Conservation (phyloP, 2,888 invertebrate genomes). For the Lomographa bimaculata region DNA sequence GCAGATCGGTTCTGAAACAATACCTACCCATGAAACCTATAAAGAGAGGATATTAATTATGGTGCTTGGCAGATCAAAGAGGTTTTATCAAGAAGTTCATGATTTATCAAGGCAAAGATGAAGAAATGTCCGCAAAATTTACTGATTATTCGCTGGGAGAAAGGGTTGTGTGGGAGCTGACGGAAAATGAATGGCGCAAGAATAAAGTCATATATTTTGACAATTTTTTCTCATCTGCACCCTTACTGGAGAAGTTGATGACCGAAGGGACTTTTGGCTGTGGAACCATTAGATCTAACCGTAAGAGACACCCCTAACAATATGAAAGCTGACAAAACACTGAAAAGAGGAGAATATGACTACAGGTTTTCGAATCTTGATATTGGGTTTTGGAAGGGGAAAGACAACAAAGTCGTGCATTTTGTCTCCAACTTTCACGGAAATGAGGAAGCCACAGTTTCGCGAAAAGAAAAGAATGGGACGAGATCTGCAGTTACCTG, state of each 20-base stretch:
- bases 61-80: slow-evolving; percentile 11
- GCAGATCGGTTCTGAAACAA: too few relatives aligned
- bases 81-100: slow-evolving; percentile 29
- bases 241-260: slow-evolving; percentile 33
- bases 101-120: slow-evolving; percentile 32
- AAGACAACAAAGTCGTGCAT: slow-evolving; percentile 15
- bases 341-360: too few relatives aligned
- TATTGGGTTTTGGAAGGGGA: too few relatives aligned
- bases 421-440: slow-evolving; percentile 28
- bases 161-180: too few relatives aligned
- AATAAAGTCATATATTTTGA: slow-evolving; percentile 30
- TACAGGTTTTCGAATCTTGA: too few relatives aligned
- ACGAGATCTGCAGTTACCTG: slow-evolving; percentile 27
- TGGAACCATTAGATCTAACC: slow-evolving; percentile 28
- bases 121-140: too few relatives aligned
- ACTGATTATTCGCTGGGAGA: too few relatives aligned
- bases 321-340: neutral
- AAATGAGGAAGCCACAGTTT: slow-evolving; percentile 19
- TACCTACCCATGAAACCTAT: slow-evolving; percentile 3
- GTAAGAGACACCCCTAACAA: neutral
- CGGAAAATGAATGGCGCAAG: too few relatives aligned
- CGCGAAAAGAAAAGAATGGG: slow-evolving; percentile 30
- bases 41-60: slow-evolving; percentile 2
- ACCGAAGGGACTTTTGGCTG: slow-evolving; percentile 24
- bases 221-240: slow-evolving; percentile 34